Evolutionary conservation across 2,113 vertebrate species (phyloP), one percentile per base, ranked within the genome.

Genomic region (Hemibates koningsi): DNA sequence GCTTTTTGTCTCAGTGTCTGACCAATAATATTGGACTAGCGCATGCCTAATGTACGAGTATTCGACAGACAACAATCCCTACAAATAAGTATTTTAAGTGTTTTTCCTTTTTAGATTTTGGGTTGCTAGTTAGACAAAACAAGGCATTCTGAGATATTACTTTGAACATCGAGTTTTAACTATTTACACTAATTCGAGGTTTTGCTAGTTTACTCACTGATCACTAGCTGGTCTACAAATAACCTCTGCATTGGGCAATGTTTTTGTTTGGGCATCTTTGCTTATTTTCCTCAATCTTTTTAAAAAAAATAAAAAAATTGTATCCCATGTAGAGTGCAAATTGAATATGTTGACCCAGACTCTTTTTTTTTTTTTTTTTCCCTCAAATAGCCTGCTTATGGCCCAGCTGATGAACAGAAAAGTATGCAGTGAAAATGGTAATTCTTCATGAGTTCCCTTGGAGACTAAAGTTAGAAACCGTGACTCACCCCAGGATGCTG

Each of bases 401-500:
- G 3, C 41, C 7, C 38, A 43, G 66, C 66, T 43, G 66, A 16
- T 24, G 38, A 27, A 45, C 38, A 73, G 38, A 45, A 71, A 71
- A 27, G 13, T 24, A 48, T 10, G 14, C 41, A 79, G 17, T 38
- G 7, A 56, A 89, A 41, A 84, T 71, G 81, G 21, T 56, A n/a
- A 56, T 29, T 36, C 45, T 76, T 24, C 11, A 36, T 12, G 19
- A 10, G 73, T 27, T 80, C 3, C n/a, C 16, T 9, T 3, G 27
- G 8, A 71, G 13, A 56, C 13, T 66, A 27, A 45, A 50, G 5
- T 54, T 11, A 17, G 12, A 9, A 80, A 57, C 6, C 2, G 7
- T 0, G 4, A 90, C 98, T 97, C 96, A 99, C 98, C 98, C 98
- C 41, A 99, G 97, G 93, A 99, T 99, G 96, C 98, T 99, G 93